Conservation (phyloP, 2,113 vertebrate species). For the Ia io region DNA sequence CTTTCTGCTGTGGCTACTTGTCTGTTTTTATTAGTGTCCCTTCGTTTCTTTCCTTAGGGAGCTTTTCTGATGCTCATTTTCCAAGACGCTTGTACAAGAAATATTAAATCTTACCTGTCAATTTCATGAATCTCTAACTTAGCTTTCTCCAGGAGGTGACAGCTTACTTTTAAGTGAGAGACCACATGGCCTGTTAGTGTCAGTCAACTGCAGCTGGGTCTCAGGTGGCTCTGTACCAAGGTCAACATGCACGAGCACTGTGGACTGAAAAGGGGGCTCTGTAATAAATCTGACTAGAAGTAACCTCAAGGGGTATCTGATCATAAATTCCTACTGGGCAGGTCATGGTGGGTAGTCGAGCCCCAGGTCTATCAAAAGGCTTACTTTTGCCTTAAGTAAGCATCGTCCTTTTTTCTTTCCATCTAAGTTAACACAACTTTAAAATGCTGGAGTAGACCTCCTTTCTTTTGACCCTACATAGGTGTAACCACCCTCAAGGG, state of each 20-base stretch:
- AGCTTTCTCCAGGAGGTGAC: neutral
- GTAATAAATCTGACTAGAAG: neutral
- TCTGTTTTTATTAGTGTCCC: neutral
- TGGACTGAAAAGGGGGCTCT: neutral
- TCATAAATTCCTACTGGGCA: neutral
- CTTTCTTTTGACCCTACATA: neutral
- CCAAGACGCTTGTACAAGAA: neutral
- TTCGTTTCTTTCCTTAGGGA: neutral
- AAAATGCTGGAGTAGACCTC: neutral
- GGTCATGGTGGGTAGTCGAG: neutral
- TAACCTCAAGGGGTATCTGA: neutral
- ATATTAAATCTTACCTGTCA: neutral
- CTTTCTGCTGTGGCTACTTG: neutral
- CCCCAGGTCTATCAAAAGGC: neutral
- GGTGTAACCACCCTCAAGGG: neutral
- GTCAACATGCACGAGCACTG: neutral
- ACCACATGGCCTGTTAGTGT: neutral
- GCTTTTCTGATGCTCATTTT: neutral
- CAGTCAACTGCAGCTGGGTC: neutral
- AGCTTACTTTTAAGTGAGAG: neutral
- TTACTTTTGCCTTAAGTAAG: neutral
- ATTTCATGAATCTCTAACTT: neutral
- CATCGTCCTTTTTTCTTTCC: too few species aligned
- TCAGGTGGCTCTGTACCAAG: neutral
- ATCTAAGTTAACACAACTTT: neutral